Evolutionary conservation across 2,113 vertebrate species (phyloP), one percentile per base, ranked within the genome.

Genomic region (Phylloscopus trochilus): DNA sequence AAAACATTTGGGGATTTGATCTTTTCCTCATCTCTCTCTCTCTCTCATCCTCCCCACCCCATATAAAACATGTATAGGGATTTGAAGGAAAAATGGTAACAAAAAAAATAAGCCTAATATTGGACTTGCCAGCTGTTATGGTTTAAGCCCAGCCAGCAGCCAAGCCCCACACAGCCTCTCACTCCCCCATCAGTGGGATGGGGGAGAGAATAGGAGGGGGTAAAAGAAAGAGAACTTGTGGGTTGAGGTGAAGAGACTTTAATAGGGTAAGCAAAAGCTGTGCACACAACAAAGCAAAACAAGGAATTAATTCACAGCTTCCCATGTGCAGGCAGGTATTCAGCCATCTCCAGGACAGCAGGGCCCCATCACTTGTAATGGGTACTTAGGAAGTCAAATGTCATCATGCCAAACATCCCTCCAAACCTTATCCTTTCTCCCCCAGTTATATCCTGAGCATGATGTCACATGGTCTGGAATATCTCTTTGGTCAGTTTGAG

Each of bases 41-140:
- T 24, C 22, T 15, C 30, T 19, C 18, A 23, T 47, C 15, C 7
- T 56, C 9, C 2, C 5, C 1, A 0, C 4, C 28, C 19, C 31
- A 9, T 39, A 18, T 88, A 73, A 90, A 59, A n/a, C 27, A 22
- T 46, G 30, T 33, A n/a, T 47, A 73, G 31, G 59, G 44, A 41
- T 75, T 73, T 94, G 60, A 60, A 87, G n/a, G 39, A 82, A 92
- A 84, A 64, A 66, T 0, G 0, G 26, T 46, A 82, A 83, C 76
- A 59, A 70, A 85, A 84, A 78, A 72, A 91, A 19, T 43, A 81
- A 91, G 19, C 37, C 27, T 78, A 22, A 59, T 90, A 41, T 7
- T 67, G 59, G 35, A 33, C 23, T 86, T 94, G 33, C 31, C 27
- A 83, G 24, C 19, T 74, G 33, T 44, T 81, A 21, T 8, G 52